Evolutionary conservation across 2,113 vertebrate species (phyloP).

Genomic region (pig (Sus scrofa)): T2T-Sscrofa CM000812.6:233768001-233768500

Average conservation of each 20-base stretch:
- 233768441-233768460: background rate
- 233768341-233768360: background rate
- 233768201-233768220: background rate
- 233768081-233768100: background rate
- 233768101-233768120: background rate
- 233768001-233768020: background rate
- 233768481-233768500: background rate
- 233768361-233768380: background rate
- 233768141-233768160: background rate
- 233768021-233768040: background rate
- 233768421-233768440: background rate
- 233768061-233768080: background rate
- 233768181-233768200: background rate
- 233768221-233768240: background rate
- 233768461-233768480: background rate
- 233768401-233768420: no score
- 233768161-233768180: background rate
- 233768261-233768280: background rate
- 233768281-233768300: constrained; percentile 30
- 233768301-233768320: background rate
- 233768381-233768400: background rate
- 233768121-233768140: background rate
- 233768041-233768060: background rate
- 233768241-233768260: constrained; percentile 8
- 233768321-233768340: background rate